A percentile compares a stretch with the other conserved stretches of the same genome.
Evolutionary conservation across 2,113 vertebrate species (phyloP).

Genomic region (Acrocephalus arundinaceus): DNA sequence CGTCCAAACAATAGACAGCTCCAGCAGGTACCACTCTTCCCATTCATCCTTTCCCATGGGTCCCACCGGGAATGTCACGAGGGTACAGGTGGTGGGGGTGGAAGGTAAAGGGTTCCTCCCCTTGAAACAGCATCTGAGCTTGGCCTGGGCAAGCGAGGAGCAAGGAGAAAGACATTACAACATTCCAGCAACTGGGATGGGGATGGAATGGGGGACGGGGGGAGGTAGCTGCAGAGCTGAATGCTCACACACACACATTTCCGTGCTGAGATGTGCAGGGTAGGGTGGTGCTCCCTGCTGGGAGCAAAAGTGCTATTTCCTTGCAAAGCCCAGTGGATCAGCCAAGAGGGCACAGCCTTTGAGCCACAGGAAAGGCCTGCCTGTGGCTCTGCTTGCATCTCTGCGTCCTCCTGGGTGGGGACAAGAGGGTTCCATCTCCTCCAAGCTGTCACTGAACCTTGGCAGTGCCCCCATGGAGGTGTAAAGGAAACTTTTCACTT

Average conservation of each 20-base stretch:
- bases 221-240: neutral
- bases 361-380: neutral
- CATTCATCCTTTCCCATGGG: neutral
- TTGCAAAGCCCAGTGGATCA: neutral
- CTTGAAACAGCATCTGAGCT: neutral
- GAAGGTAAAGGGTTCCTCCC: neutral
- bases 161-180: neutral
- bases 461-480: neutral
- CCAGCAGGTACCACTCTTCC: neutral
- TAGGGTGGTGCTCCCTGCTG: neutral
- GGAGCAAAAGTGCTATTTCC: neutral
- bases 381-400: neutral
- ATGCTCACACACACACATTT: neutral
- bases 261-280: neutral
- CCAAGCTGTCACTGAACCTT: neutral
- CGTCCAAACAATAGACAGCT: neutral
- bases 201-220: accelerated
- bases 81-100: neutral
- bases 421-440: neutral
- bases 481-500: neutral
- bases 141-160: neutral
- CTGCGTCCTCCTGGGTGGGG: neutral
- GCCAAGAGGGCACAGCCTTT: accelerated
- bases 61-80: neutral
- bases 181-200: neutral